Evolutionary conservation across 2,888 invertebrate species (phyloP).

Genomic region (Sinodicranocentrus sp.): DNA sequence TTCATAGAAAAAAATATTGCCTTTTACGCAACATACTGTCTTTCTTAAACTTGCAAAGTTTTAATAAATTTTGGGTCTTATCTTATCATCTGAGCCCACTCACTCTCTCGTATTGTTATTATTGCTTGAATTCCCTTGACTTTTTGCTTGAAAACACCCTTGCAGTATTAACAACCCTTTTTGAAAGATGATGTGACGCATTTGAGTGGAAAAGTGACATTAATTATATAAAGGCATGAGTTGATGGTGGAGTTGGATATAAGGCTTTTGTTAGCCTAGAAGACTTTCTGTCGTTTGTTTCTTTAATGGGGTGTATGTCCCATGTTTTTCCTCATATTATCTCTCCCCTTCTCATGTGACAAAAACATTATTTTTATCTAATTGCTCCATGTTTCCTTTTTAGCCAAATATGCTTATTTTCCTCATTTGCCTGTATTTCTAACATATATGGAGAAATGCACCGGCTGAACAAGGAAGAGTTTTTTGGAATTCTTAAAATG

Average conservation of each 20-base stretch:
- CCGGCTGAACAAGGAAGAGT: slow-evolving; percentile 2
- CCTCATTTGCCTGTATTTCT: background rate
- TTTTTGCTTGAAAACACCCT: background rate
- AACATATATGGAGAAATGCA: background rate
- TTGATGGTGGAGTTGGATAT: background rate
- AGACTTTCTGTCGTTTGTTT: background rate
- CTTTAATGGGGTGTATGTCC: background rate
- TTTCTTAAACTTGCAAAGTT: background rate
- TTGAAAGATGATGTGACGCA: slow-evolving; percentile 34
- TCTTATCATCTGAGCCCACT: slow-evolving; percentile 33
- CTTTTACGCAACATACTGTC: background rate
- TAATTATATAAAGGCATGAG: slow-evolving; percentile 25
- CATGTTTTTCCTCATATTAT: slow-evolving; percentile 1
- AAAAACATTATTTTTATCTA: slow-evolving; percentile 14
- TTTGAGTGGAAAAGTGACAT: slow-evolving; percentile 46
- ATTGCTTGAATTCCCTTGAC: background rate
- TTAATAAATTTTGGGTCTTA: background rate
- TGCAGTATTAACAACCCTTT: background rate
- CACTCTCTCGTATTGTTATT: background rate
- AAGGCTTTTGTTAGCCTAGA: background rate
- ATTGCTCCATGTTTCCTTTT: background rate
- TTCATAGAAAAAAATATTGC: background rate
- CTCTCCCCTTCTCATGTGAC: background rate
- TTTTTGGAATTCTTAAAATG: background rate
- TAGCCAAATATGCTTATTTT: slow-evolving; percentile 33